Conservation (phyloP, 2,888 invertebrate species). For the Noctua fimbriata region DNA sequence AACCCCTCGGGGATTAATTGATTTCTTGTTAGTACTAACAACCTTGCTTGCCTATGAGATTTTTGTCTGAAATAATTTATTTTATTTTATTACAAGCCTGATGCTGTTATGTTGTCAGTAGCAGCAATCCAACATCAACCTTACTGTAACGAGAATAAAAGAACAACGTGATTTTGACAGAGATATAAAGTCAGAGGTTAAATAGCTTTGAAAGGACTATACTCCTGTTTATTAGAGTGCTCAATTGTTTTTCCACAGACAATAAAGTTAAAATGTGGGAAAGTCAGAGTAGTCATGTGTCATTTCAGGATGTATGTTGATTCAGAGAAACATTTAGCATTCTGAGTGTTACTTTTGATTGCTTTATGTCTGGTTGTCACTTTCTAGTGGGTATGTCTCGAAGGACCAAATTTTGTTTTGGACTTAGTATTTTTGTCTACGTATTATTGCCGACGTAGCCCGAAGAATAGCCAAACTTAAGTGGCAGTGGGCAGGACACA, state of each 20-base stretch:
- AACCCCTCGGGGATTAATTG: too few relatives aligned
- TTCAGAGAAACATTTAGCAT: not conserved
- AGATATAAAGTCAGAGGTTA: not conserved
- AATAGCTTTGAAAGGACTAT: not conserved
- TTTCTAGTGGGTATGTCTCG: not conserved
- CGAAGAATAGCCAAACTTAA: too few relatives aligned
- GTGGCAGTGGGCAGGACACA: too few relatives aligned
- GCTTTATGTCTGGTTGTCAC: not conserved
- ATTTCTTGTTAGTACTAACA: too few relatives aligned
- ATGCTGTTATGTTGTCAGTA: too few relatives aligned
- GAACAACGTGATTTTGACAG: not conserved
- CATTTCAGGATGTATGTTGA: not conserved
- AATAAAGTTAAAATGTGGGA: conserved; percentile 24
- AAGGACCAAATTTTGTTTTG: not conserved
- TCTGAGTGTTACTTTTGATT: not conserved
- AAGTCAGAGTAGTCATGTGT: conserved; percentile 14
- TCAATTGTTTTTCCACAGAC: conserved; percentile 34
- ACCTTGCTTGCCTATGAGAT: too few relatives aligned
- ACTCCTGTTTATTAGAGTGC: conserved; percentile 52
- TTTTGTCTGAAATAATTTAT: too few relatives aligned
- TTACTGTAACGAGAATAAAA: not conserved
- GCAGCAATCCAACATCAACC: not conserved
- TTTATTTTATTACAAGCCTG: too few relatives aligned
- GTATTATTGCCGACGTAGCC: too few relatives aligned
- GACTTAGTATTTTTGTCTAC: not conserved